Percentiles rank a stretch among this genome's conserved stretches.
Conservation (phyloP, 2,797 vertebrate species). For the Sebastes cheni region DNA sequence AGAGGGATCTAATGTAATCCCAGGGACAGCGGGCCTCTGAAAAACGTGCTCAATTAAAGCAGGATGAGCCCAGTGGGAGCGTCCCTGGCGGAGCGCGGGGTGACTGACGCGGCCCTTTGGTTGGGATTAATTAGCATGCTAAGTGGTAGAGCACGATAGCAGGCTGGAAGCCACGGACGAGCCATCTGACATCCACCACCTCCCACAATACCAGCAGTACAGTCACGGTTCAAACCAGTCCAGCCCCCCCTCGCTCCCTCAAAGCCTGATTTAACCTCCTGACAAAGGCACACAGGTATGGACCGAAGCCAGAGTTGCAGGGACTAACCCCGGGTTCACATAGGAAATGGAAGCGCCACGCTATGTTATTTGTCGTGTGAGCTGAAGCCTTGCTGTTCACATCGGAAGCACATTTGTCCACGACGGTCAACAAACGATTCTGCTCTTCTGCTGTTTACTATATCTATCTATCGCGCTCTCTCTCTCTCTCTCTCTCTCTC, state of each 20-base stretch:
- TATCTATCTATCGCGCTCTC: too few species aligned
- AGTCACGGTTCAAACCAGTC: neutral
- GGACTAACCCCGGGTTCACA: too few species aligned
- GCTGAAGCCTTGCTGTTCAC: too few species aligned
- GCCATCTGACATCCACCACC: constrained; percentile 67
- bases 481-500: too few species aligned
- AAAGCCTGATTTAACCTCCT: constrained; percentile 18
- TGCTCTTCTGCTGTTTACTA: too few species aligned
- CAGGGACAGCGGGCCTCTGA: constrained; percentile 71
- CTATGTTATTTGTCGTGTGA: too few species aligned
- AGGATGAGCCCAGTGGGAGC: constrained; percentile 81
- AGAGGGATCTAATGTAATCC: constrained; percentile 82
- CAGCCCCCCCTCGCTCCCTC: neutral
- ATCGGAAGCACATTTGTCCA: too few species aligned
- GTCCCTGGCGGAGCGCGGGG: constrained; percentile 74
- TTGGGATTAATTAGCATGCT: constrained; percentile 85
- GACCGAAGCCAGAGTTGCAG: neutral
- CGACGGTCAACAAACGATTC: too few species aligned
- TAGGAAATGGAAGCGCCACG: too few species aligned
- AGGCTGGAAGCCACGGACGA: constrained; percentile 62
- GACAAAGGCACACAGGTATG: constrained; percentile 3
- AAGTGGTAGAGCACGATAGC: constrained; percentile 75
- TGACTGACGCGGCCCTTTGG: constrained; percentile 82
- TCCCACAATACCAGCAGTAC: constrained; percentile 26
- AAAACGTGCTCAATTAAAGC: constrained; percentile 84